Evolutionary conservation across 1,140 invertebrate species (phyloP).

Genomic region (Pseudomyrmex gracilis): DNA sequence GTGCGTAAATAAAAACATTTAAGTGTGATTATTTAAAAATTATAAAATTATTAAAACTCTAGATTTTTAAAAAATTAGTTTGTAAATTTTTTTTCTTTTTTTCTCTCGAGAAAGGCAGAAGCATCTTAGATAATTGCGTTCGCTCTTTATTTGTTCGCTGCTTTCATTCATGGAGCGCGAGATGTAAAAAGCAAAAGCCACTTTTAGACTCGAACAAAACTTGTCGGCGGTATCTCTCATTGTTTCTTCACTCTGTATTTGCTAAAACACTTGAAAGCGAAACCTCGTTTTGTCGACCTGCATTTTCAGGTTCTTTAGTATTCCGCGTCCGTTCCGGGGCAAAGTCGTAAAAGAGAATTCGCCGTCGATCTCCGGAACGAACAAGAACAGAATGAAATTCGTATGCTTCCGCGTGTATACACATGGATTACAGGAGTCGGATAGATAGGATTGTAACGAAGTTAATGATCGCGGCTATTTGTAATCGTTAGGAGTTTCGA

Average conservation of each 20-base stretch:
- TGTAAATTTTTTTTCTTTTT: no score
- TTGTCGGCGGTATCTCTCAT: conserved; percentile 37
- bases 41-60: no score
- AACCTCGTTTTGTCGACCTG: conserved; percentile 42
- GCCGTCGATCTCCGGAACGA: neutral
- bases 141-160: neutral
- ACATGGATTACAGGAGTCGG: neutral
- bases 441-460: conserved; percentile 16
- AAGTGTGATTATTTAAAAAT: no score
- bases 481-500: conserved; percentile 50
- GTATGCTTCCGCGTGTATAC: neutral
- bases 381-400: conserved; percentile 49
- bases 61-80: no score
- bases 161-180: conserved; percentile 38
- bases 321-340: conserved; percentile 35
- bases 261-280: conserved; percentile 40
- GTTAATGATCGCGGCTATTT: conserved; percentile 29
- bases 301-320: conserved; percentile 45
- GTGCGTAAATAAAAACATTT: no score
- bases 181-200: conserved; percentile 28
- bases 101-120: neutral
- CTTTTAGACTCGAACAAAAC: conserved; percentile 37
- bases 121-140: neutral
- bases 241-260: conserved; percentile 7
- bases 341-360: conserved; percentile 17